Base-by-base conservation (phyloP, 2,888 invertebrate genomes). In the Yponomeuta evonymella region DNA sequence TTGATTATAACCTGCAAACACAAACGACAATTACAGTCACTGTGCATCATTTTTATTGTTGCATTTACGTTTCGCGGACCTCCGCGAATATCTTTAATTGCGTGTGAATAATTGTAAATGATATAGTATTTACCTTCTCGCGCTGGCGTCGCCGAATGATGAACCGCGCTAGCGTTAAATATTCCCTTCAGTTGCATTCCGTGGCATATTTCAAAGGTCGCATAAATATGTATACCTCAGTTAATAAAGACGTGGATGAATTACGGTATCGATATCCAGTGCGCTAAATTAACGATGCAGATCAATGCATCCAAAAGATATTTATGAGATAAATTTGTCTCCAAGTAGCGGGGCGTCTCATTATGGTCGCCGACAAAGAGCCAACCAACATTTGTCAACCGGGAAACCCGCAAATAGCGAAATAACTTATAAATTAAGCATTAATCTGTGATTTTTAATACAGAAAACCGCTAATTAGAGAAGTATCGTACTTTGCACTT, bases 271-370 rank as follows among this genome's bases (percentile, higher is more conserved):
- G 84, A 83, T 86, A 87, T 84, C 81, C 79, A 84, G 78, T 80
- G 79, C 80, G 81, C 82, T 87, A 85, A 87, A 89, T 88, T 88
- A 88, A 87, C 83, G 82, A 83, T 81, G 83, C 84, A 84, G 84
- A 88, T 89, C 87, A 86, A 85, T 84, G 85, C 86, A 84, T 86
- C 86, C 80, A 79, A 74, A 79, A 80, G 85, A 88, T 86, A 90
- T 90, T 90, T 90, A 89, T 88, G 89, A 82, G 84, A 82, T 85
- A 83, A 89, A 91, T 90, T 90, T 90, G 89, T 90, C 88, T 84
- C 83, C 78, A 79, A 79, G 79, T 81, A 80, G 84, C 81, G 75
- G 80, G 79, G 82, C 78, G 86, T 86, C 88, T 89, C 88, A 90
- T 90, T 90, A 89, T 81, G 72, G 80, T 74, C 75, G 85, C 90